These are phyloP conservation scores for Abrostola tripartita DNA, from an alignment of 2,888 invertebrate species.

Conservation along the genomic window DNA sequence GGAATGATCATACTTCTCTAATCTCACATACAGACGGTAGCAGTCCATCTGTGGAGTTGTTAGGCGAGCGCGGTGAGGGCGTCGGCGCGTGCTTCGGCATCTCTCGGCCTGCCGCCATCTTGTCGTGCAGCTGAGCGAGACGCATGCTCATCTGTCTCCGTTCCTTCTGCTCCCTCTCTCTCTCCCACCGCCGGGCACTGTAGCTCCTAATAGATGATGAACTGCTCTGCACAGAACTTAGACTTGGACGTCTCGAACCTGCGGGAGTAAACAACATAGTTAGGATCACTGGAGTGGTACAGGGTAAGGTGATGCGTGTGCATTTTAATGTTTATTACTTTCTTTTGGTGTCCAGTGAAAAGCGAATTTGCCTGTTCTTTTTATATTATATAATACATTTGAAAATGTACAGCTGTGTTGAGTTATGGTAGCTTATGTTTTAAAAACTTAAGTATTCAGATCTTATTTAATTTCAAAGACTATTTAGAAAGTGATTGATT, in stretches of 20 bases:
- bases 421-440: constrained; percentile 24
- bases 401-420: constrained; percentile 32
- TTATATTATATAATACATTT: constrained; percentile 15
- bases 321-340: constrained; percentile 14
- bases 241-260: constrained; percentile 96
- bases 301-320: constrained; percentile 29
- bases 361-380: constrained; percentile 39
- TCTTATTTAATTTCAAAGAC: background rate
- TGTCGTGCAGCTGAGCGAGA: constrained; percentile 91
- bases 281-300: constrained; percentile 25
- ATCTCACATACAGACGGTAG: constrained; percentile 94
- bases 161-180: constrained; percentile 94
- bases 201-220: constrained; percentile 94
- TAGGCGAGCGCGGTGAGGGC: constrained; percentile 93
- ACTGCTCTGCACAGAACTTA: constrained; percentile 95
- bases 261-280: constrained; percentile 50
- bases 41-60: constrained; percentile 94
- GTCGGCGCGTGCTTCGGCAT: constrained; percentile 88
- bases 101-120: constrained; percentile 86
- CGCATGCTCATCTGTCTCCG: constrained; percentile 93
- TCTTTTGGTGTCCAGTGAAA: constrained; percentile 34
- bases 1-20: constrained; percentile 90
- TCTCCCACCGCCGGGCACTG: constrained; percentile 93
- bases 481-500: background rate
- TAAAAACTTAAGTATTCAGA: background rate